These are phyloP conservation scores for Himantopus leucocephalus DNA, from an alignment of 2,113 vertebrate genomes.

Conservation along the genomic window DNA sequence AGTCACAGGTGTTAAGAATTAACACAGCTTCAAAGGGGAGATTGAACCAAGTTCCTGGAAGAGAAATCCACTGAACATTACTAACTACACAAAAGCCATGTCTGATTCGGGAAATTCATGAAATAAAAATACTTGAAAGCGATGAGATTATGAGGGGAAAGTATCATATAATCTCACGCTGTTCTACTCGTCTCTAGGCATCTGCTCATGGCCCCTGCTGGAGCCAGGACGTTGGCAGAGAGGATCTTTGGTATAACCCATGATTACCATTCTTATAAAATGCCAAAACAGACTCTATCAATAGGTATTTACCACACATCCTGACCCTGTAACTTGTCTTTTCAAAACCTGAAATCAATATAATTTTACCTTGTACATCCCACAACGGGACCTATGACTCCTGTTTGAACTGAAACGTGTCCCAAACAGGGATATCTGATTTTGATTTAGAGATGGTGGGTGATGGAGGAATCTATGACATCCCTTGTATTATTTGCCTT, in stretches of 20 bases:
- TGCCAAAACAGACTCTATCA: neutral
- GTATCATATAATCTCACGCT: neutral
- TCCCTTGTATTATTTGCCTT: neutral
- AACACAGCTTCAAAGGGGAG: neutral
- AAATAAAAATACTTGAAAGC: neutral
- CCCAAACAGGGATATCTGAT: neutral
- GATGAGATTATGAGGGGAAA: neutral
- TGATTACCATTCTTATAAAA: neutral
- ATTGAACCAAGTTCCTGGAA: neutral
- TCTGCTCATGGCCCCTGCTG: neutral
- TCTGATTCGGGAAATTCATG: neutral
- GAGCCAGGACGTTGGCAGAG: neutral
- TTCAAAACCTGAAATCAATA: neutral
- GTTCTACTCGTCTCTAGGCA: neutral
- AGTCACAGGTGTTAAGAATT: neutral
- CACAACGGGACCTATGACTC: neutral
- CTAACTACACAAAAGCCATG: neutral
- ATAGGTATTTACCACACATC: neutral
- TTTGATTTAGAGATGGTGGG: neutral
- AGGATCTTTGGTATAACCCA: neutral
- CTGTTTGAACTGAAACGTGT: neutral
- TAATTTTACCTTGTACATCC: neutral
- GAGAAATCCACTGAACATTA: neutral
- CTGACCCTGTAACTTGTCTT: neutral
- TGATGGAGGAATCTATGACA: neutral